These are phyloP conservation scores for Archaeoteleia sp. DNA, from an alignment of 2,888 invertebrate genomes.

Conservation along the genomic window DNA sequence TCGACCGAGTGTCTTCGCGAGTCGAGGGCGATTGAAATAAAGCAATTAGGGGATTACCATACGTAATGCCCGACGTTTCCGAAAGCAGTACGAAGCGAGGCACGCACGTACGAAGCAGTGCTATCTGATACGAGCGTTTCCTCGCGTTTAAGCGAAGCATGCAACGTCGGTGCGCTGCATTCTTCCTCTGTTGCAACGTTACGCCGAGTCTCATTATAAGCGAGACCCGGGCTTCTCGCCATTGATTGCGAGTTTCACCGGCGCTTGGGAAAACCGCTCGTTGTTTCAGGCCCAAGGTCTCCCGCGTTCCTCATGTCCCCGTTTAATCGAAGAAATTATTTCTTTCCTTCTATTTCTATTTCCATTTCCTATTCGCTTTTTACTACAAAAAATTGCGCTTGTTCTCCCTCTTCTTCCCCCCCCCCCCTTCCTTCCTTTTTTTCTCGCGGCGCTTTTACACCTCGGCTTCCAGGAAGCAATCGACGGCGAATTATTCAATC, in stretches of 20 bases:
- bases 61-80: slow-evolving; percentile 64
- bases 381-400: no score
- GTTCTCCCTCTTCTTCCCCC: slow-evolving; percentile 7
- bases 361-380: no score
- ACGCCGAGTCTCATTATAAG: slow-evolving; percentile 54
- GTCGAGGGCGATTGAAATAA: slow-evolving; percentile 60
- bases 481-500: slow-evolving; percentile 49
- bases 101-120: slow-evolving; percentile 60
- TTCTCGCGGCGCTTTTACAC: slow-evolving; percentile 49
- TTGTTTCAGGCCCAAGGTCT: slow-evolving; percentile 52
- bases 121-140: slow-evolving; percentile 67
- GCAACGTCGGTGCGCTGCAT: slow-evolving; percentile 60
- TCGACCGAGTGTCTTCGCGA: no score
- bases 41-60: slow-evolving; percentile 70
- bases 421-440: slow-evolving; percentile 11
- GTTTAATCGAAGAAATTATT: no score
- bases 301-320: slow-evolving; percentile 20
- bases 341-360: no score
- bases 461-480: slow-evolving; percentile 49
- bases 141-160: slow-evolving; percentile 64
- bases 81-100: slow-evolving; percentile 62
- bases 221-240: no score
- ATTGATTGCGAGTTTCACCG: slow-evolving; percentile 56
- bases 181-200: slow-evolving; percentile 61
- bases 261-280: slow-evolving; percentile 52